A percentile compares a stretch with the other conserved stretches of the same genome.
Evolutionary conservation across 1,140 invertebrate species (phyloP).

Genomic region (Neodiprion pinetum): DNA sequence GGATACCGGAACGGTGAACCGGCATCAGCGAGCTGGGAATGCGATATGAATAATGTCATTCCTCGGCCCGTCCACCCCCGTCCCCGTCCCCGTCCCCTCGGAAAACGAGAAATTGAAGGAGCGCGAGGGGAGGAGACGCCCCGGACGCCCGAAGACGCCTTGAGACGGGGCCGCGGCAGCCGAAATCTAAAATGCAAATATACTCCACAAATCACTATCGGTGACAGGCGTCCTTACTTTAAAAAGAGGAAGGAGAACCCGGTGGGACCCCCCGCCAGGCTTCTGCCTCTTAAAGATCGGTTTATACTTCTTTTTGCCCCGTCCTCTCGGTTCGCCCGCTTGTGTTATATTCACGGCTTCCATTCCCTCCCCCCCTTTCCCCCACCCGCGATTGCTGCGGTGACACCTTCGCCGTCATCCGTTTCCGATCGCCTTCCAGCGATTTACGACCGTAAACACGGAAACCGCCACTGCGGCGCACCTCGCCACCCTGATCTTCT

Average conservation of each 20-base stretch:
- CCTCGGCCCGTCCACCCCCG: conserved; percentile 40
- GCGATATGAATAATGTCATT: conserved; percentile 60
- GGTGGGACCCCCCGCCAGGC: conserved; percentile 57
- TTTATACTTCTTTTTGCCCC: conserved; percentile 1
- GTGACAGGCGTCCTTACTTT: conserved; percentile 59
- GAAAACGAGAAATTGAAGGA: conserved; percentile 42
- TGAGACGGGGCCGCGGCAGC: conserved; percentile 46
- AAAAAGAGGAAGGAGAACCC: conserved; percentile 57
- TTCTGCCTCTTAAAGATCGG: conserved; percentile 6
- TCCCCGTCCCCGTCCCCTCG: conserved; percentile 27
- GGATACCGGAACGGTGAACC: conserved; percentile 10
- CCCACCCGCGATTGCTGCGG: not conserved
- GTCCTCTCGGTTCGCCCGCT: not conserved
- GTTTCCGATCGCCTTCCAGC: not conserved
- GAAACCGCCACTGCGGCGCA: not conserved
- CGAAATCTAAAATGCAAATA: conserved; percentile 64
- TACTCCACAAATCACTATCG: conserved; percentile 62
- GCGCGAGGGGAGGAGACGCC: conserved; percentile 35
- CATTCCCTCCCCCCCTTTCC: not conserved
- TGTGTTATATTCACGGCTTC: not conserved
- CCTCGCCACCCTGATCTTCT: not conserved
- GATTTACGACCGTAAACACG: conserved; percentile 4
- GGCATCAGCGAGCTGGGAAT: conserved; percentile 31
- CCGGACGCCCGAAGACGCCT: conserved; percentile 17
- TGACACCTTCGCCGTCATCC: not conserved